Evolutionary conservation across 2,797 vertebrate genomes (phyloP), one percentile per base, ranked within the genome.

Genomic region (Danio choprae): DNA sequence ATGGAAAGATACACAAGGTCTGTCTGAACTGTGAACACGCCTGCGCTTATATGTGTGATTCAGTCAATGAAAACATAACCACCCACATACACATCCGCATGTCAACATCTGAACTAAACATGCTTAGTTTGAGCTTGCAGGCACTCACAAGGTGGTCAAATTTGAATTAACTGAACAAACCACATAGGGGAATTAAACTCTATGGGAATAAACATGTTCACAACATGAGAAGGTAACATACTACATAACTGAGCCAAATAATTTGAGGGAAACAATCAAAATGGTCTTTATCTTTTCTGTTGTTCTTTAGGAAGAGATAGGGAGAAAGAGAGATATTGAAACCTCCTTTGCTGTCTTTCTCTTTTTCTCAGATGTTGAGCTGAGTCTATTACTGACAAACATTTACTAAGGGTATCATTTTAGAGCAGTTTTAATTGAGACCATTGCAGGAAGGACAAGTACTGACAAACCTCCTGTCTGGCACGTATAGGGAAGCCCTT

Each of bases 161-260:
- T 43, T 41, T 43, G 44, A 60, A 67, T 63, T 56, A 48, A 72
- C 9, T 63, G 46, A 60, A 41, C 50, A 8, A 79, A 41, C 62
- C 43, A 72, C 64, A 48, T 58, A 40, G 13, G 65, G 68, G 41
- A 59, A 64, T 36, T 38, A 55, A 51, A 43, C 71, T 59, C 67
- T 13, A 44, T 46, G 7, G 62, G 15, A 51, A 43, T 8, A 59
- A 50, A n/a, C 10, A 55, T 16, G 20, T 55, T 20, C 18, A 88
- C 83, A 82, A 84, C 71, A 81, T 67, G 36, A 79, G n/a, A 40
- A 79, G 18, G 71, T 5, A 18, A 74, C 38, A 65, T 69, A 44
- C 40, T 50, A 68, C 13, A 41, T 83, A 77, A 84, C 64, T 71
- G 50, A 89, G 89, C 85, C 88, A 87, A 88, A 90, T 83, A 80